phyloP scores from a whole-genome alignment of 2,888 invertebrate genomes.

The Junonia oenone region DNA sequence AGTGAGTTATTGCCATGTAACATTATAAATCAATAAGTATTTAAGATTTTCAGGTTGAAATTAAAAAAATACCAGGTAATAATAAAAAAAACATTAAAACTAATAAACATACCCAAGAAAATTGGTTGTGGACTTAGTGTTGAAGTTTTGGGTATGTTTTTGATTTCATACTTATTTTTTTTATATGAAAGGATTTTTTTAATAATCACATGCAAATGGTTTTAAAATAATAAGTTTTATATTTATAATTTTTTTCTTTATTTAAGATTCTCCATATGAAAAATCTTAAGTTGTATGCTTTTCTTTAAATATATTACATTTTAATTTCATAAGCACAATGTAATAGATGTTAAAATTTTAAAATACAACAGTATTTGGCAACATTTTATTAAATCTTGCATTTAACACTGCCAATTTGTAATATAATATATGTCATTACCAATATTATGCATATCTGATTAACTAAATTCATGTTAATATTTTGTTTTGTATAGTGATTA shows the following conservation, averaged over 20 bases:
- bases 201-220: neutral
- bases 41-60: neutral
- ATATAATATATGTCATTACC: neutral
- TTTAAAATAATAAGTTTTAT: neutral
- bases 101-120: neutral
- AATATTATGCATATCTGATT: neutral
- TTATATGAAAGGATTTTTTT: neutral
- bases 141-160: neutral
- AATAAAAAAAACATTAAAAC: neutral
- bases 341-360: neutral
- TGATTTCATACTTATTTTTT: neutral
- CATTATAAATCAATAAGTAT: neutral
- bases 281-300: no score
- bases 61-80: neutral
- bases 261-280: no score
- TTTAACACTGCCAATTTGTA: slow-evolving; percentile 12
- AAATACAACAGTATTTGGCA: neutral
- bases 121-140: neutral
- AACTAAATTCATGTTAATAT: neutral
- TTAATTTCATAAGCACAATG: neutral
- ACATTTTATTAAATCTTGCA: slow-evolving; percentile 1
- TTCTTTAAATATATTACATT: neutral
- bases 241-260: no score
- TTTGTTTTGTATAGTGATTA: neutral
- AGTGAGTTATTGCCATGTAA: neutral